These are phyloP conservation scores for Perizoma affinitatum DNA, from an alignment of 2,888 invertebrate genomes.

Conservation along the genomic window DNA sequence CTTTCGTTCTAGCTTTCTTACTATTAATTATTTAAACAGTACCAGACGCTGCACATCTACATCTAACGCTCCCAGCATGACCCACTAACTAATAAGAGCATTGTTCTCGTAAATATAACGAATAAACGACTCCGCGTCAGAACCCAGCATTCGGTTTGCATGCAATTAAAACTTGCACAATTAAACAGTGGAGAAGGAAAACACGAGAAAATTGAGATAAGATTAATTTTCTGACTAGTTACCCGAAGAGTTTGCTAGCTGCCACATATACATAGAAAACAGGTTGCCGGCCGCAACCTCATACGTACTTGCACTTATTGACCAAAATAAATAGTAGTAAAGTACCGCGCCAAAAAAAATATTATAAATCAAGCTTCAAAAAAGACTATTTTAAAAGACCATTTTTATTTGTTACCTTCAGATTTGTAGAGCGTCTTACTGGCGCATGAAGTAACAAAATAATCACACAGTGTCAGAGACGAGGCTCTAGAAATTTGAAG, in stretches of 20 bases:
- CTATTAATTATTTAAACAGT: background rate
- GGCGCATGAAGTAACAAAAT: too few relatives aligned
- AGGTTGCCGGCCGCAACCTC: background rate
- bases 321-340: too few relatives aligned
- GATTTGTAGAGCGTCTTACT: too few relatives aligned
- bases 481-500: too few relatives aligned
- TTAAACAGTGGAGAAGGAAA: constrained; percentile 71
- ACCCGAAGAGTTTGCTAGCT: constrained; percentile 56
- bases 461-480: too few relatives aligned
- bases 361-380: background rate
- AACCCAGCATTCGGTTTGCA: constrained; percentile 65
- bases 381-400: too few relatives aligned
- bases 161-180: constrained; percentile 79
- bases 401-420: too few relatives aligned
- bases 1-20: background rate
- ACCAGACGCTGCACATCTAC: background rate
- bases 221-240: constrained; percentile 76
- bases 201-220: constrained; percentile 75
- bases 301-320: too few relatives aligned
- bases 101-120: constrained; percentile 53
- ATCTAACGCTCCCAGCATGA: constrained; percentile 30
- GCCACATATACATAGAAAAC: constrained; percentile 7
- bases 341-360: background rate
- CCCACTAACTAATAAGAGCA: constrained; percentile 48
- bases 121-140: constrained; percentile 53